Evolutionary conservation across 2,797 vertebrate species (phyloP), one percentile per base, ranked within the genome.

Genomic region (Anas bahamensis): DNA sequence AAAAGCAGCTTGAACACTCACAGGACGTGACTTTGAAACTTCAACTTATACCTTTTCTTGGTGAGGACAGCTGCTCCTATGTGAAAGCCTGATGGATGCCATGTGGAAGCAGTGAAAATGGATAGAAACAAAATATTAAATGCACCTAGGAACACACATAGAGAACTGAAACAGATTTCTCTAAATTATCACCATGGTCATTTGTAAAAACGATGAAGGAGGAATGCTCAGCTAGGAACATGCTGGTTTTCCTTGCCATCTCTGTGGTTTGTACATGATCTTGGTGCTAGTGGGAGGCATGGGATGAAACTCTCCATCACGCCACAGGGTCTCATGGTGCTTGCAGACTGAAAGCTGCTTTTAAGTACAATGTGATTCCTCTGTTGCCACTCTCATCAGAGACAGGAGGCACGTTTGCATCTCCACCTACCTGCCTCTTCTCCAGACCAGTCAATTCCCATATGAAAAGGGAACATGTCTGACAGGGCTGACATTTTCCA

Each of bases 401-500:
- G 57, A 65, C 78, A 89, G 56, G 64, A 80, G 70, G 16, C 76
- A 83, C n/a, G 66, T 88, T 13, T 59, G 41, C 41, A 23, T 48
- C 70, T 85, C 73, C 44, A 89, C 64, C 59, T 91, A 70, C 15
- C 69, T 88, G 39, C 42, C 64, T 60, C 71, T 84, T 91, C 93
- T 91, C 77, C 60, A 94, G 82, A 88, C 21, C 39, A 86, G 37
- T n/a, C 84, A 81, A 60, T 44, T 72, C 31, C 28, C 61, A 57
- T 28, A 37, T 31, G 56, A 81, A 89, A 83, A 89, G 26, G 84
- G 24, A 90, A 70, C 59, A 37, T 10, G 52, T 31, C 44, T 88
- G 80, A 89, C 56, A 87, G 52, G 48, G 23, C 52, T 93, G 94
- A 90, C 66, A 66, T 72, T 85, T 77, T 53, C 65, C 73, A 26